Evolutionary conservation across 2,797 vertebrate genomes (phyloP).

Genomic region (Neopelma chrysocephalum): DNA sequence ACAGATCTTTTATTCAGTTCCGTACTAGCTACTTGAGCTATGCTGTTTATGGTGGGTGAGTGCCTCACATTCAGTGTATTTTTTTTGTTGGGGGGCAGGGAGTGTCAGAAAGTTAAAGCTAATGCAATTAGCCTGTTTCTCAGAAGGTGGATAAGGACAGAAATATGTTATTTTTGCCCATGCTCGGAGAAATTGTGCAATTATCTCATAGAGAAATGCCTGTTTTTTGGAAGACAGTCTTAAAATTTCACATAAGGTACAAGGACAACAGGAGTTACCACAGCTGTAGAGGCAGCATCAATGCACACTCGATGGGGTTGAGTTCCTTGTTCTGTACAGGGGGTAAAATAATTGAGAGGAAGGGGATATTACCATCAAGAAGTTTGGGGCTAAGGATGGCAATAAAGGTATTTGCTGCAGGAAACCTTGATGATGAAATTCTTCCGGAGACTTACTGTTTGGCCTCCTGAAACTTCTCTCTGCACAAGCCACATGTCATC

Average conservation of each 20-base stretch:
- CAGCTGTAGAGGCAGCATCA: neutral
- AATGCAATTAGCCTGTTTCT: neutral
- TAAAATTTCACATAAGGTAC: neutral
- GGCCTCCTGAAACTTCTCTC: neutral
- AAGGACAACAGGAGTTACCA: neutral
- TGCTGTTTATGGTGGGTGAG: neutral
- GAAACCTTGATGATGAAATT: neutral
- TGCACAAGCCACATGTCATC: neutral
- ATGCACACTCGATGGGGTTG: accelerated
- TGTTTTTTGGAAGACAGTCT: neutral
- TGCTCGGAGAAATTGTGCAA: neutral
- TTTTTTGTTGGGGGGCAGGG: neutral
- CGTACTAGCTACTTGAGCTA: neutral
- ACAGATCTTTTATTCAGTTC: neutral
- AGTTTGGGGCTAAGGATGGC: neutral
- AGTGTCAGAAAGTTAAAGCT: neutral
- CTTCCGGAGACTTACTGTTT: neutral
- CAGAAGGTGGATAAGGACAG: neutral
- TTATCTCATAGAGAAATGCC: neutral
- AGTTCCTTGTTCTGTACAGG: neutral
- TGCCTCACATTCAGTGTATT: neutral
- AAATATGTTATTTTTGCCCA: neutral
- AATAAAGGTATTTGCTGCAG: neutral
- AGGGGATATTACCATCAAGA: neutral
- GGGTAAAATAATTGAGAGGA: neutral